Percentiles rank a stretch among this genome's conserved stretches.
phyloP scores from a whole-genome alignment of 2,113 vertebrate species.

The Glaucidium brasilianum region DNA sequence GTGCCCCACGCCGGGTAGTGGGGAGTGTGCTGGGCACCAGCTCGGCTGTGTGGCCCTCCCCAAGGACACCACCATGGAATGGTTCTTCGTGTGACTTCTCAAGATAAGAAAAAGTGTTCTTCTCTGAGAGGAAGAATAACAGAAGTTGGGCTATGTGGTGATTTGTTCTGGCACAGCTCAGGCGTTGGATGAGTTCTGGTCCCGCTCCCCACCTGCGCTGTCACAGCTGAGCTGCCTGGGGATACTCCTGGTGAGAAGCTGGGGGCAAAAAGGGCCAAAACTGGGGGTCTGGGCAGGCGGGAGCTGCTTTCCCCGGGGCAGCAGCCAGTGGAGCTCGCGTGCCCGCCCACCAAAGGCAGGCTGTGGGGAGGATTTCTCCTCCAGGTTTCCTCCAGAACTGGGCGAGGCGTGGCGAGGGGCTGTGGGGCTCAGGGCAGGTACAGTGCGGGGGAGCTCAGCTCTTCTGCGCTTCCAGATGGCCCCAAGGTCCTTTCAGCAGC shows the following conservation, averaged over 20 bases:
- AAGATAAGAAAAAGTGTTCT: neutral
- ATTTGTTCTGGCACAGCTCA: neutral
- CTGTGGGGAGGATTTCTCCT: no score
- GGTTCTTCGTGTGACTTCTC: neutral
- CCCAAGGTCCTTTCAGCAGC: no score
- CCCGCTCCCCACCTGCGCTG: neutral
- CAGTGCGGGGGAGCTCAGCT: no score
- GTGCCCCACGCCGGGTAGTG: no score
- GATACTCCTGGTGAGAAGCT: neutral
- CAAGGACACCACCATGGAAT: neutral
- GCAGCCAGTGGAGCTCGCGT: neutral
- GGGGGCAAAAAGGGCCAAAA: neutral
- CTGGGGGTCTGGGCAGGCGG: neutral
- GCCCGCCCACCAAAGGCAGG: no score
- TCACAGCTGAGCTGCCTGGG: neutral
- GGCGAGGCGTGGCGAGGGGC: no score
- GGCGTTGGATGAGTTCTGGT: neutral
- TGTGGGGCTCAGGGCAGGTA: no score
- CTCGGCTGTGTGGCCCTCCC: neutral
- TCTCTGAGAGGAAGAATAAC: no score
- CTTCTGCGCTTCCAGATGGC: no score
- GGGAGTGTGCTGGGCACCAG: neutral
- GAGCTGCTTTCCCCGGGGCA: neutral
- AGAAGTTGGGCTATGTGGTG: neutral
- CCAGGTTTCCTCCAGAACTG: no score